Percentiles rank a stretch among this genome's conserved stretches.
phyloP scores from a whole-genome alignment of 2,113 vertebrate genomes.

The Semicossyphus pulcher region DNA sequence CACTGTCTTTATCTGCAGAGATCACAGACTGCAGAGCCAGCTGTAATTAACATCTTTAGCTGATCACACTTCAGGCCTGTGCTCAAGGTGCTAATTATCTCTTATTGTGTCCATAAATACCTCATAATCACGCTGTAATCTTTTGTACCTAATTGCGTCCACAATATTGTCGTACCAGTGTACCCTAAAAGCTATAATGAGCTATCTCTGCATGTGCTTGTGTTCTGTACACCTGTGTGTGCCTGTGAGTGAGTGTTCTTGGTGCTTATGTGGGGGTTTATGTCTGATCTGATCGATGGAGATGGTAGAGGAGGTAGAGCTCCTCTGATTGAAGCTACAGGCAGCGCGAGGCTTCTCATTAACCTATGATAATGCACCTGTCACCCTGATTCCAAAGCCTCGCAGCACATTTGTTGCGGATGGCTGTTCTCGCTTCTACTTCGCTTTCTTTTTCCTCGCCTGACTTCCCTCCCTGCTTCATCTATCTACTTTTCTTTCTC shows the following conservation, averaged over 20 bases:
- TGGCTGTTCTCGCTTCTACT: slow-evolving; percentile 45
- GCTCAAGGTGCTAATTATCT: slow-evolving; percentile 64
- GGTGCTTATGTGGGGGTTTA: slow-evolving; percentile 29
- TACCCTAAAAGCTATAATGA: neutral
- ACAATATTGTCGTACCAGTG: slow-evolving; percentile 43
- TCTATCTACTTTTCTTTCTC: slow-evolving; percentile 35
- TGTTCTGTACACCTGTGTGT: slow-evolving; percentile 12
- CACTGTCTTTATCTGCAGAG: neutral
- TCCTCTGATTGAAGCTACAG: slow-evolving; percentile 69
- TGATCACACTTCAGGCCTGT: slow-evolving; percentile 55
- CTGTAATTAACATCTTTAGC: slow-evolving; percentile 38
- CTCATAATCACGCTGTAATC: slow-evolving; percentile 59
- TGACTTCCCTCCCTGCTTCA: slow-evolving; percentile 19
- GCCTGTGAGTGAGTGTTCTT: slow-evolving; percentile 14
- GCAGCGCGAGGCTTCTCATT: slow-evolving; percentile 74
- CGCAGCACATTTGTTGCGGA: slow-evolving; percentile 55
- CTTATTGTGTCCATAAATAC: slow-evolving; percentile 66
- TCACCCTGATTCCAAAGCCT: slow-evolving; percentile 64
- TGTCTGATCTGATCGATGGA: slow-evolving; percentile 74
- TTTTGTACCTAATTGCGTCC: slow-evolving; percentile 24
- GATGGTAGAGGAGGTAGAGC: slow-evolving; percentile 35
- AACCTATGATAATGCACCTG: slow-evolving; percentile 81
- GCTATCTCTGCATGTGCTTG: neutral
- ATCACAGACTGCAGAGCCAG: slow-evolving; percentile 4
- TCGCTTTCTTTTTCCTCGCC: neutral